Evolutionary conservation across 1,140 invertebrate genomes (phyloP), one percentile per base, ranked within the genome.

Genomic region (Oppia nitens): DNA sequence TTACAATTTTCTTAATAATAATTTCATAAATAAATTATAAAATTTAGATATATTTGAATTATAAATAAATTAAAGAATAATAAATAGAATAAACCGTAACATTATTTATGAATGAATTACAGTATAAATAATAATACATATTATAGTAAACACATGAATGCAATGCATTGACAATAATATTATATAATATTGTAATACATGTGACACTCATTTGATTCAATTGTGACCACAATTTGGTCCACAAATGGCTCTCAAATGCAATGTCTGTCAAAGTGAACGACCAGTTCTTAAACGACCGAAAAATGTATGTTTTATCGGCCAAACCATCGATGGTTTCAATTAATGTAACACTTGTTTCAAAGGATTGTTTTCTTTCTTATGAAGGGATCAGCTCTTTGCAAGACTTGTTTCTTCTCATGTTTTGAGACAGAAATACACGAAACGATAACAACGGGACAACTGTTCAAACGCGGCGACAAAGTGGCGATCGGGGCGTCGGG

Each of bases 391-490:
- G 79, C 85, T 0, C 72, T 97, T 21, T 98, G 93, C 67, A 96
- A 93, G 72, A 82, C 90, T 68, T 98, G 93, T 73, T 98, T 98
- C 70, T 97, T 84, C 70, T 80, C 75, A 68, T 87, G 84, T 1
- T 98, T 98, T 75, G 94, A 98, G 75, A 81, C 83, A 60, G 96
- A 99, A 77, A 83, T 99, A 64, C 94, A 99, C 74, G 79, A 86
- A 68, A 98, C 94, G 0, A 96, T 99, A 60, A 76, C 75, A 6
- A 78, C 81, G 68, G 83, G 79, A n/a, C 78, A 84, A 63, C 75
- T 98, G 48, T 98, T 98, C 68, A 80, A 81, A 60, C 74, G 72
- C 59, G 90, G 89, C 11, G 81, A 93, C 66, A 85, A 82, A 60
- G 87, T 98, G 23, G 94, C 93, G 3, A 83, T 98, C 51, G 95